Conservation (phyloP, 2,797 vertebrate genomes). For the Tokudaia muenninki region DNA sequence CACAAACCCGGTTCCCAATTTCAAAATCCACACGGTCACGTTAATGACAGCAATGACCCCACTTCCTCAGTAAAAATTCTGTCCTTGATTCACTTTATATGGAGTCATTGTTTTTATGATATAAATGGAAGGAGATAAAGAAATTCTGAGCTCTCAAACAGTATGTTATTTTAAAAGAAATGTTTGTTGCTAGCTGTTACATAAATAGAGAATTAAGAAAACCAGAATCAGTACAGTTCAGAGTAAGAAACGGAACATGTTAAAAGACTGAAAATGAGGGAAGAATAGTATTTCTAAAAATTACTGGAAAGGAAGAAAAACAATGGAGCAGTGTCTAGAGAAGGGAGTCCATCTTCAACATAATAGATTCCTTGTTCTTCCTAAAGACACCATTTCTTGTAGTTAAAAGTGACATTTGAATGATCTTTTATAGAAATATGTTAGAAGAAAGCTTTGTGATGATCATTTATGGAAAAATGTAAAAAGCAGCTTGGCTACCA, state of each 20-base stretch:
- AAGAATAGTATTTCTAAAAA: neutral
- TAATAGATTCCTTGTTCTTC: neutral
- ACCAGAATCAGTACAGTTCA: neutral
- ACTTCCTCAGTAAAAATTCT: neutral
- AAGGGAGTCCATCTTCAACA: neutral
- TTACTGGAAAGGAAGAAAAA: fast-evolving
- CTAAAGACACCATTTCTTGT: neutral
- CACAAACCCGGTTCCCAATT: neutral
- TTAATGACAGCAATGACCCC: neutral
- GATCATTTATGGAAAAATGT: neutral
- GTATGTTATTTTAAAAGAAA: neutral
- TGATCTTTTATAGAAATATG: neutral
- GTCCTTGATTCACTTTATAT: neutral
- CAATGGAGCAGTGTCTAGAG: neutral
- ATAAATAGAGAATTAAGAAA: slow-evolving; percentile 45
- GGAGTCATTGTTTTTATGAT: neutral
- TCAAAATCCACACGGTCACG: neutral
- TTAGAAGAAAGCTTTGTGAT: neutral
- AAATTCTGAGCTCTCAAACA: neutral
- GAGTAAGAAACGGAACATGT: neutral
- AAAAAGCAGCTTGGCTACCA: fast-evolving
- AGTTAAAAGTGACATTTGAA: neutral
- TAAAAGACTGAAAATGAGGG: neutral
- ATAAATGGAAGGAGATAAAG: neutral
- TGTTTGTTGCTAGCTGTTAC: slow-evolving; percentile 19